phyloP scores from a whole-genome alignment of 2,888 invertebrate species.

The Perithous albicinctus region DNA sequence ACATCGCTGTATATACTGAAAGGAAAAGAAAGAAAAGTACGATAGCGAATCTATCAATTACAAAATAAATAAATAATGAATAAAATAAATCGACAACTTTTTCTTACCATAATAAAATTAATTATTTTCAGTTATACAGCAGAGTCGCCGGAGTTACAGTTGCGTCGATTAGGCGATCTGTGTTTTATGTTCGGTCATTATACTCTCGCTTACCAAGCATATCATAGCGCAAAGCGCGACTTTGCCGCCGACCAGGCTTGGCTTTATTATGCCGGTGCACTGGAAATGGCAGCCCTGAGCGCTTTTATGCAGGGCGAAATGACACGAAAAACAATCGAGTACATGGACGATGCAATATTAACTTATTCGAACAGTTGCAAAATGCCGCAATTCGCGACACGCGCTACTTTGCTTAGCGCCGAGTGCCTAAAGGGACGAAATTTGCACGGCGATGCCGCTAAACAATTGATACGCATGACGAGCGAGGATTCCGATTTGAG shows the following conservation, averaged over 20 bases:
- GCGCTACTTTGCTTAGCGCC: constrained; percentile 95
- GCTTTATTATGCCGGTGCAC: constrained; percentile 98
- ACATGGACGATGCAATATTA: constrained; percentile 97
- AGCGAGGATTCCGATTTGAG: constrained; percentile 98
- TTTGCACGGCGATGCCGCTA: constrained; percentile 96
- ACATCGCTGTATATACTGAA: too few relatives aligned
- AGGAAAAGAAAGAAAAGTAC: too few relatives aligned
- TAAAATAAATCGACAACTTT: too few relatives aligned
- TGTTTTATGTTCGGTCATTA: constrained; percentile 99
- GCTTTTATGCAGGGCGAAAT: constrained; percentile 95
- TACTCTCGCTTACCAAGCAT: constrained; percentile 95
- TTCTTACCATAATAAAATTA: not conserved
- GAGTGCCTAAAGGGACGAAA: constrained; percentile 93
- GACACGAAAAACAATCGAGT: constrained; percentile 92
- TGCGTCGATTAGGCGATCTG: constrained; percentile 96
- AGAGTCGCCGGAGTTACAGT: constrained; percentile 96
- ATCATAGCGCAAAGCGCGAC: constrained; percentile 98
- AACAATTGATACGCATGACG: constrained; percentile 97
- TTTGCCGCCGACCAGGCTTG: constrained; percentile 98
- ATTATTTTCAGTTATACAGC: constrained; percentile 88
- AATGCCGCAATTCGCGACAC: constrained; percentile 95
- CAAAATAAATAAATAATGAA: too few relatives aligned
- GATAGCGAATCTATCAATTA: too few relatives aligned
- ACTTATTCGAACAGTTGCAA: constrained; percentile 97
- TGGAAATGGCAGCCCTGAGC: constrained; percentile 98